Percentiles rank a stretch among this genome's conserved stretches.
Evolutionary conservation across 2,113 vertebrate genomes (phyloP).

Genomic region (Ictalurus punctatus): DNA sequence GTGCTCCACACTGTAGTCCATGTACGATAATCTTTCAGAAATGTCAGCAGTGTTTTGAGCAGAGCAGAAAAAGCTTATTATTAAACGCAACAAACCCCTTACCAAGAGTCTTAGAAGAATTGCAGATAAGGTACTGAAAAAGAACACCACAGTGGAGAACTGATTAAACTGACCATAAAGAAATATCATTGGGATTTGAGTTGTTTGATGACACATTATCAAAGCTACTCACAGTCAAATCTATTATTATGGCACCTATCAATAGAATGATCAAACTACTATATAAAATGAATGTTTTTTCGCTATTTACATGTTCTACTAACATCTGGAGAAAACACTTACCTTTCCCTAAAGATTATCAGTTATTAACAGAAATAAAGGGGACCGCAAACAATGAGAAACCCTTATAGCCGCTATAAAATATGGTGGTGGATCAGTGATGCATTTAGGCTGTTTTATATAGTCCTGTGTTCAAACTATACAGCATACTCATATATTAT

Average conservation of each 20-base stretch:
- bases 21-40: constrained; percentile 16
- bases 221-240: not conserved
- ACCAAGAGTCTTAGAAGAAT: not conserved
- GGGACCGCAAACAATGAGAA: not conserved
- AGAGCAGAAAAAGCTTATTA: not conserved
- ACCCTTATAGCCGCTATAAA: not conserved
- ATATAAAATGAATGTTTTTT: not conserved
- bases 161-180: not conserved
- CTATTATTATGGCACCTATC: not conserved
- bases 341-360: not conserved
- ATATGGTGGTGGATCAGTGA: not conserved
- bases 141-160: not conserved
- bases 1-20: not conserved
- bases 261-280: not conserved
- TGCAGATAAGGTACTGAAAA: not conserved
- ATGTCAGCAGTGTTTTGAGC: constrained; percentile 10
- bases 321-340: not conserved
- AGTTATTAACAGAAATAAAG: not conserved
- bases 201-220: not conserved
- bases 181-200: not conserved
- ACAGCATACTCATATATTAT: not conserved
- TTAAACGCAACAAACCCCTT: not conserved
- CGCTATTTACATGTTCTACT: not conserved
- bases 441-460: not conserved
- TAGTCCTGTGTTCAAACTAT: not conserved